Conservation (phyloP, 2,888 invertebrate species). For the Argynnis bischoffii region DNA sequence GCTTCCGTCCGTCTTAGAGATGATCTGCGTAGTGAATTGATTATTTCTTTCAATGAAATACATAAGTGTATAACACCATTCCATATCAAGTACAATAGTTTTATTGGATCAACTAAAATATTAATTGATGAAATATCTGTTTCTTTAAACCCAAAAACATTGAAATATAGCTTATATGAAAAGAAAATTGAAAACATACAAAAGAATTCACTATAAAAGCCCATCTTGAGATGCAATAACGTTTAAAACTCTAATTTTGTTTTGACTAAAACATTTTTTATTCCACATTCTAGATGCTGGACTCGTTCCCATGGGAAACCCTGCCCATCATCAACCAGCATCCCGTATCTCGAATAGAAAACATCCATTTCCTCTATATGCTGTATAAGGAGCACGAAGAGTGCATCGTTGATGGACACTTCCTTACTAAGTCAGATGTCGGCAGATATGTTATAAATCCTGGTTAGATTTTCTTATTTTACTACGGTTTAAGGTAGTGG, state of each 20-base stretch:
- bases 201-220: no score
- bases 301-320: constrained; percentile 91
- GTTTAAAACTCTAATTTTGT: no score
- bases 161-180: no score
- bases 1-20: no score
- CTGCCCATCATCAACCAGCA: constrained; percentile 85
- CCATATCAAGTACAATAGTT: background rate
- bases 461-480: constrained; percentile 58
- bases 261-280: background rate
- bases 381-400: constrained; percentile 83
- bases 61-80: no score
- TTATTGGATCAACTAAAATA: no score
- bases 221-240: no score
- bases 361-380: constrained; percentile 85
- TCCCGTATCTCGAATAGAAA: constrained; percentile 88
- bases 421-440: constrained; percentile 67
- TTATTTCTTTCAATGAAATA: no score
- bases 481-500: background rate
- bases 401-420: constrained; percentile 82
- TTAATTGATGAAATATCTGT: no score
- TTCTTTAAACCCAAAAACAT: no score
- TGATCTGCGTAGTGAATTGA: no score
- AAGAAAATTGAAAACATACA: no score
- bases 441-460: constrained; percentile 87
- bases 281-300: constrained; percentile 80